Evolutionary conservation across 2,113 vertebrate genomes (phyloP), one percentile per base, ranked within the genome.

Genomic region (Chionis minor): DNA sequence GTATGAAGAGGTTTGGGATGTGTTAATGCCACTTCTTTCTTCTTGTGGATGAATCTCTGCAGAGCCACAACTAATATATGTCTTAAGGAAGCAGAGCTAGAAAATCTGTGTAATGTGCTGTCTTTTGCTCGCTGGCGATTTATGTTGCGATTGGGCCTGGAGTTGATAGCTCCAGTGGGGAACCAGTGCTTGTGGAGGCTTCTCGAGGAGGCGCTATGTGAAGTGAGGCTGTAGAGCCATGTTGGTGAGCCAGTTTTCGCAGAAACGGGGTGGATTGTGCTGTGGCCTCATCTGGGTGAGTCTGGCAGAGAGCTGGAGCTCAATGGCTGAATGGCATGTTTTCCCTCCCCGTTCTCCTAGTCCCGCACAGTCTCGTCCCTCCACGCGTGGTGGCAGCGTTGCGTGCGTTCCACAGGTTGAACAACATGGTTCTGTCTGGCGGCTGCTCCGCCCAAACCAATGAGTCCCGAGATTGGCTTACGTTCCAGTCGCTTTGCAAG

Each of bases 131-230:
- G 0, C 62, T 73, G 83, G 19, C 1, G 9, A 14, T 83, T 79
- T 20, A 3, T 58, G 23, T 20, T 66, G 30, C 14, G 40, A 55
- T 12, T 61, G 3, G 0, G 7, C 44, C 35, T 82, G 47, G 69
- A 67, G 23, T 7, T 81, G n/a, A 9, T 88, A 71, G 33, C 17
- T 79, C 38, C 52, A 8, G 35, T 3, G 47, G 32, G 49, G 42
- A 19, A 30, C 21, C 0, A 0, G 0, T 0, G 5, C 52, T 59
- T 17, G 28, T 63, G 67, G 44, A 4, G 24, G 28, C 65, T 72
- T 79, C 55, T 59, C 67, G 63, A 32, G n/a, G n/a, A 67, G 58
- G 11, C 3, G 2, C 4, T 8, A 2, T 27, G 1, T 15, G 59
- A 55, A 1, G 47, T 49, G 7, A 4, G 52, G 30, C 56, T 65